phyloP scores from a whole-genome alignment of 2,113 vertebrate genomes.

The Pelusios castaneus region DNA sequence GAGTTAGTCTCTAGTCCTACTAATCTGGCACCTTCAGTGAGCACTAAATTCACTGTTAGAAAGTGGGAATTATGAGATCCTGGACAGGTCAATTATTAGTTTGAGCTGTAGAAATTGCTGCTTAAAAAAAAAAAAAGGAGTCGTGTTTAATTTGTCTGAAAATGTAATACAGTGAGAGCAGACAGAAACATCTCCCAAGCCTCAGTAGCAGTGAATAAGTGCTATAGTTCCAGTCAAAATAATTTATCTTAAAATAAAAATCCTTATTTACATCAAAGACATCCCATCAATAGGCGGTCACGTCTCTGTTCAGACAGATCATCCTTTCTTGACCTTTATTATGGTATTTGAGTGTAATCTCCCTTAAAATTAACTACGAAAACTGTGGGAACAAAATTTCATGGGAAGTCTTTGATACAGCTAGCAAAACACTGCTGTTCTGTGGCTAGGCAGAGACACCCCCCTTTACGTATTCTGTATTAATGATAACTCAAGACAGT shows the following conservation, averaged over 20 bases:
- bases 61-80: neutral
- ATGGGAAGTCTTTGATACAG: constrained; percentile 27
- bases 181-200: constrained; percentile 3
- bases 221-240: constrained; percentile 53
- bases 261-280: constrained; percentile 73
- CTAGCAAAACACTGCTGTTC: constrained; percentile 29
- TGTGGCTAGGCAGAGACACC: neutral
- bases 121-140: neutral
- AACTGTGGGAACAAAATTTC: constrained; percentile 66
- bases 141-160: neutral
- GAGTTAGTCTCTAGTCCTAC: neutral
- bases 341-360: constrained; percentile 11
- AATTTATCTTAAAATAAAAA: constrained; percentile 69
- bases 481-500: neutral
- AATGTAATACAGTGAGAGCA: constrained; percentile 23
- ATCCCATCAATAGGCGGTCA: constrained; percentile 66
- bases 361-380: constrained; percentile 21
- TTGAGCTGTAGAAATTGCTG: neutral
- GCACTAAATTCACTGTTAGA: neutral
- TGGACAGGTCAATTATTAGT: constrained; percentile 30
- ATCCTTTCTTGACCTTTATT: constrained; percentile 51
- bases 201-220: constrained; percentile 28
- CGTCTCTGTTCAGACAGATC: constrained; percentile 35
- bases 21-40: constrained; percentile 12
- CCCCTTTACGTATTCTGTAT: neutral